Evolutionary conservation across 2,797 vertebrate species (phyloP).

Genomic region (Heteromormyrus szaboi): DNA sequence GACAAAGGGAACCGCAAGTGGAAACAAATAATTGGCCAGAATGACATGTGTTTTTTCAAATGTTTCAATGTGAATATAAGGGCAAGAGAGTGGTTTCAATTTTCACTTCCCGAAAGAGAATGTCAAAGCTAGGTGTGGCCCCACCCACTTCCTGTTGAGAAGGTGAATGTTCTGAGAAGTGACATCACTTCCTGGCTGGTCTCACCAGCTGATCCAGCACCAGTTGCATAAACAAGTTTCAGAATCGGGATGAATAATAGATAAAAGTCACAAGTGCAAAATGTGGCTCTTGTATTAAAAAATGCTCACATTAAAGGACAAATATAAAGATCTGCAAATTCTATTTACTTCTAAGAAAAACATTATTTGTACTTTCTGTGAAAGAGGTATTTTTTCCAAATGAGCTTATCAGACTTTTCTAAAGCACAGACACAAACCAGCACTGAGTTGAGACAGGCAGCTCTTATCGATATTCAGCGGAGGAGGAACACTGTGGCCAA

Average conservation of each 20-base stretch:
- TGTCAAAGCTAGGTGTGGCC: conserved; percentile 51
- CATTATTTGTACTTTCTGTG: background rate
- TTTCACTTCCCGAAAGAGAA: conserved; percentile 48
- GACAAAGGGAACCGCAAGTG: background rate
- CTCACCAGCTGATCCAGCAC: conserved; percentile 33
- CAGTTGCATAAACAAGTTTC: background rate
- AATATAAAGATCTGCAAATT: background rate
- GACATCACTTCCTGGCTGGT: conserved; percentile 44
- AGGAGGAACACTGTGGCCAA: background rate
- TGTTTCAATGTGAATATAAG: conserved; percentile 25
- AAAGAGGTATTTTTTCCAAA: background rate
- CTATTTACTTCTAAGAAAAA: background rate
- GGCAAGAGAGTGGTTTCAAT: conserved; percentile 36
- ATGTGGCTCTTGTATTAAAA: background rate
- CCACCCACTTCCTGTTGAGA: conserved; percentile 19
- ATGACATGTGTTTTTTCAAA: background rate
- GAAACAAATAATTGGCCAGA: background rate
- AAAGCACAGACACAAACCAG: background rate
- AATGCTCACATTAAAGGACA: background rate
- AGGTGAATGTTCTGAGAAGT: conserved; percentile 31
- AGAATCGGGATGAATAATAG: background rate
- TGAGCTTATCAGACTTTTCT: background rate
- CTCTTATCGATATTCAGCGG: background rate
- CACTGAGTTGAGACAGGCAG: background rate
- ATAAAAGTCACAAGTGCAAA: background rate